Percentiles rank a stretch among this genome's conserved stretches.
These are phyloP conservation scores for Zoanthus sansibaricus DNA, from an alignment of 92 coral and sea anemone genomes.

Conservation along the genomic window DNA sequence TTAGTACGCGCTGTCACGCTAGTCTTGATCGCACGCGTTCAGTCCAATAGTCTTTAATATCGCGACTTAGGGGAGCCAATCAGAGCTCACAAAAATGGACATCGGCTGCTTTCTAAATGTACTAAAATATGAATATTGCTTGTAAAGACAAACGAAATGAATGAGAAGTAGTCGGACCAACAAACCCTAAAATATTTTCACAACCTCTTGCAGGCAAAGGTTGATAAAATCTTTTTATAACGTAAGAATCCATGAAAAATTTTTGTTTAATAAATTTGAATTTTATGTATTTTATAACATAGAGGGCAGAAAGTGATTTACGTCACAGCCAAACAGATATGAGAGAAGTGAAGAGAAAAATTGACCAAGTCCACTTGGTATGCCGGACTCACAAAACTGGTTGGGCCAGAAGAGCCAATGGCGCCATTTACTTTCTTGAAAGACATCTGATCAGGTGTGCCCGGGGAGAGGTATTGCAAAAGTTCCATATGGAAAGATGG, in stretches of 20 bases:
- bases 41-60: too few species aligned
- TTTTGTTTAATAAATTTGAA: neutral
- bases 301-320: conserved; percentile 66
- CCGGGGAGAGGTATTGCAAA: conserved; percentile 65
- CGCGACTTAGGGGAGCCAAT: too few species aligned
- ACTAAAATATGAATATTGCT: too few species aligned
- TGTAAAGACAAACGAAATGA: too few species aligned
- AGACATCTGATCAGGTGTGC: conserved; percentile 74
- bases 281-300: neutral
- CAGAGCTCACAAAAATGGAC: too few species aligned
- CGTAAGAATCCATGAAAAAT: neutral
- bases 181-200: too few species aligned
- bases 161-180: too few species aligned
- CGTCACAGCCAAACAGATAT: conserved; percentile 49
- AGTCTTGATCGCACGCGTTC: too few species aligned
- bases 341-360: conserved; percentile 61
- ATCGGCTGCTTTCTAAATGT: too few species aligned
- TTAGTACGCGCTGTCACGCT: too few species aligned
- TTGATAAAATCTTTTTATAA: too few species aligned
- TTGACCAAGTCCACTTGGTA: conserved; percentile 58
- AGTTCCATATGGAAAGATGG: conserved; percentile 60
- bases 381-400: conserved; percentile 70
- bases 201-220: too few species aligned
- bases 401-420: conserved; percentile 73
- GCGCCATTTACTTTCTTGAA: conserved; percentile 70